Evolutionary conservation across 2,113 vertebrate genomes (phyloP), one percentile per base, ranked within the genome.

Genomic region (Cygnus buccinator): DNA sequence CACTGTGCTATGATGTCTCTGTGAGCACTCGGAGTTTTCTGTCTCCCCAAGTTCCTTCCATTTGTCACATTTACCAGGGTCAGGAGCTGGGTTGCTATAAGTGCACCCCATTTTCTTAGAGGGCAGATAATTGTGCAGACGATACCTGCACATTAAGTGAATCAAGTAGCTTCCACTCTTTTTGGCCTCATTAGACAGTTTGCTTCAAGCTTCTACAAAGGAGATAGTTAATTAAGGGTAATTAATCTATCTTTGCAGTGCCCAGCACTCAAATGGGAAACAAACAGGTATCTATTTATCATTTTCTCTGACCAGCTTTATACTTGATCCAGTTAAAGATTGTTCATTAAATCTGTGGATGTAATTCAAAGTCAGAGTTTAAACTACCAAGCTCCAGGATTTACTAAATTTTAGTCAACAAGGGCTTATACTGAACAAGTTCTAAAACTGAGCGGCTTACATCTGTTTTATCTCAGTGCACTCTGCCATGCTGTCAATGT

Each of bases 191-290:
- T 95, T 95, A 89, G 89, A 44, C n/a, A 92, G 73, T 71, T 95
- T 95, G 87, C 77, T 94, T 37, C 84, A 79, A 95, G 91, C 77
- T 77, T 84, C 94, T 89, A 44, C 94, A 82, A 85, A 84, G 58
- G 39, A 84, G 73, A 68, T 87, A 35, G 77, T 87, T 97, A 95
- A 97, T 95, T 95, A 96, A 95, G 66, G 48, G 67, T 95, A 93
- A 95, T 95, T 95, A 95, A 96, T 95, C 86, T 95, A 67, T 57
- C 0, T 0, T 65, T 93, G 77, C 54, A 63, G 62, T 79, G 78
- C 62, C 57, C 74, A 70, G 66, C 54, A 87, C 70, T 95, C 39
- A 66, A 82, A 72, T 44, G 44, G 62, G 68, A 93, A 84, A 43
- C 83, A 92, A 84, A 84, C 39, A 87, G 28, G 33, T 65, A 89